Conservation (phyloP, 2,888 invertebrate genomes). For the Chloroclysta siterata region DNA sequence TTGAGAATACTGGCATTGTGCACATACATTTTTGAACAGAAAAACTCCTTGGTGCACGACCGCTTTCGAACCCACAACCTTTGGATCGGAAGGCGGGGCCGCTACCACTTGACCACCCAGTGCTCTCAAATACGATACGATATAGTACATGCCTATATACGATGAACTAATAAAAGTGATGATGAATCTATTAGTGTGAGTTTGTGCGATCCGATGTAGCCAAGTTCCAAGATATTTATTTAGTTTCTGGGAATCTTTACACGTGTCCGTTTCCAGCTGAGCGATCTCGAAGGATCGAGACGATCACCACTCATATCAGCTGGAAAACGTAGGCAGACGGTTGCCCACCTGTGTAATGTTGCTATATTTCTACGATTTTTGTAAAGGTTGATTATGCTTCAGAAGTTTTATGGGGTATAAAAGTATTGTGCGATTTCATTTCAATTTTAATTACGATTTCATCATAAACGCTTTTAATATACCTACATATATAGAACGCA, state of each 20-base stretch:
- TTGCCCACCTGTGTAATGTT: conserved; percentile 32
- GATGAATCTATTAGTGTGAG: neutral
- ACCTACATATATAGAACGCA: too few relatives aligned
- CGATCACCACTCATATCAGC: conserved; percentile 42
- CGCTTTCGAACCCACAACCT: too few relatives aligned
- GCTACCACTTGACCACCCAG: too few relatives aligned
- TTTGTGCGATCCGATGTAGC: neutral
- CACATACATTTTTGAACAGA: too few relatives aligned
- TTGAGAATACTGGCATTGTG: too few relatives aligned
- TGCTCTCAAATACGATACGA: too few relatives aligned
- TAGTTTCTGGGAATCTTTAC: conserved; percentile 47
- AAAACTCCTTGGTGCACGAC: too few relatives aligned
- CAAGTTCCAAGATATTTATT: conserved; percentile 21
- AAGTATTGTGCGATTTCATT: neutral
- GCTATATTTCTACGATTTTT: conserved; percentile 5
- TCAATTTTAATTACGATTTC: too few relatives aligned
- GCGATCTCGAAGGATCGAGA: conserved; percentile 32
- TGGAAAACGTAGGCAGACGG: conserved; percentile 42
- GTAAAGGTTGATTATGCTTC: conserved; percentile 1
- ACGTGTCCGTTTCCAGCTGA: conserved; percentile 52
- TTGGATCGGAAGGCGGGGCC: too few relatives aligned
- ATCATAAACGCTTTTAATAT: too few relatives aligned
- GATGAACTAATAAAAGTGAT: neutral
- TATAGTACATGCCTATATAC: neutral
- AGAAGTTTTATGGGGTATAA: neutral